Conservation (phyloP, 1,140 invertebrate species). For the Chironomus tepperi region DNA sequence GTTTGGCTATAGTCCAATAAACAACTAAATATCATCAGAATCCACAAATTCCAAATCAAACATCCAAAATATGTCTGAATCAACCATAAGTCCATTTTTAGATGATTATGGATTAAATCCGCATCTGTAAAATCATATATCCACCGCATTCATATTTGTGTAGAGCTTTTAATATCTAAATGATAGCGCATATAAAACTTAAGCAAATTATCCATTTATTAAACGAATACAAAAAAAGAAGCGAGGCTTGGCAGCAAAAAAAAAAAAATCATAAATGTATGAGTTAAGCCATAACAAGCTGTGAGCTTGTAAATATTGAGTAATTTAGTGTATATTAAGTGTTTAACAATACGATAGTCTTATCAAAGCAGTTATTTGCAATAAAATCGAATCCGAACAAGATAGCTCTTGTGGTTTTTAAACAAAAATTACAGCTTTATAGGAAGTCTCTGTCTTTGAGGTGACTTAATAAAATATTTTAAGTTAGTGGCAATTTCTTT, state of each 20-base stretch:
- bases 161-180: constrained; percentile 15
- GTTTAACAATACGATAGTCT: neutral
- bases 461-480: neutral
- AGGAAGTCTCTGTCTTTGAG: neutral
- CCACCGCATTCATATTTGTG: neutral
- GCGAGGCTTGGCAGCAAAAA: neutral
- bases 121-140: neutral
- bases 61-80: too few relatives aligned
- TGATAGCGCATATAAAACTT: constrained; percentile 18
- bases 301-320: neutral
- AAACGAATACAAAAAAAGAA: neutral
- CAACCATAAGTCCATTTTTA: too few relatives aligned
- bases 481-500: neutral
- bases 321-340: constrained; percentile 5
- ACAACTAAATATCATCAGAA: too few relatives aligned
- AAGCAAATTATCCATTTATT: constrained; percentile 9
- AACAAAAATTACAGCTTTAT: neutral
- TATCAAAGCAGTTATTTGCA: constrained; percentile 11
- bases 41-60: too few relatives aligned
- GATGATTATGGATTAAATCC: too few relatives aligned
- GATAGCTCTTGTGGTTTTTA: neutral
- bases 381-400: neutral
- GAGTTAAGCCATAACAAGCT: neutral
- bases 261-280: constrained; percentile 21
- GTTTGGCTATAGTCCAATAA: too few relatives aligned